Percentiles rank a stretch among this genome's conserved stretches.
Evolutionary conservation across 2,888 invertebrate genomes (phyloP).

Genomic region (Plusia festucae): DNA sequence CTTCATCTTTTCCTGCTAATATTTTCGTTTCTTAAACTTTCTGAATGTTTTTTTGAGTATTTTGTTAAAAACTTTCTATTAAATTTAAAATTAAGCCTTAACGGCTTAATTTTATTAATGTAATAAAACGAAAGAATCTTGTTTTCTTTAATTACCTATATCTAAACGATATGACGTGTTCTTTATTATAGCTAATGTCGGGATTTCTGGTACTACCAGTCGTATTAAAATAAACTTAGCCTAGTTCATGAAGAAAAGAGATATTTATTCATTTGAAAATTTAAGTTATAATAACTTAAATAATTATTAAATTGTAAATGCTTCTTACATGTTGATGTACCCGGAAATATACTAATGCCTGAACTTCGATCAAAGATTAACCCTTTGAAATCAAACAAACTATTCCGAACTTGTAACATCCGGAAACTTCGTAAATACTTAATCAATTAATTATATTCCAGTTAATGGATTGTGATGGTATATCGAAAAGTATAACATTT

Average conservation of each 20-base stretch:
- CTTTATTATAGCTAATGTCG: too few relatives aligned
- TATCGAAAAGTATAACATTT: too few relatives aligned
- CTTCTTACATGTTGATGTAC: conserved; percentile 2
- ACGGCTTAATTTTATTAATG: background rate
- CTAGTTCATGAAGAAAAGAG: too few relatives aligned
- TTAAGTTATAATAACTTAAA: too few relatives aligned
- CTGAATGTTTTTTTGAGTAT: conserved; percentile 29
- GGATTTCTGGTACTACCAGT: too few relatives aligned
- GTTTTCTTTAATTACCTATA: too few relatives aligned
- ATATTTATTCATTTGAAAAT: too few relatives aligned
- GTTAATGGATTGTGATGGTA: conserved; percentile 11
- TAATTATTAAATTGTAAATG: background rate
- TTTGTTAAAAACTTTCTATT: conserved; percentile 32
- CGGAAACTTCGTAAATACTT: conserved; percentile 23
- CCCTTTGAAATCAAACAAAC: conserved; percentile 33
- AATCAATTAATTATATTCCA: conserved; percentile 39
- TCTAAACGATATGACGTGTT: too few relatives aligned
- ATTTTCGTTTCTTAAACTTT: conserved; percentile 30
- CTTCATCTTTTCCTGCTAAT: conserved; percentile 41
- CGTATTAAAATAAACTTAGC: too few relatives aligned
- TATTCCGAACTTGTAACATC: conserved; percentile 28
- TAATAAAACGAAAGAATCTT: too few relatives aligned
- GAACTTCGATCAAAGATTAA: conserved; percentile 9
- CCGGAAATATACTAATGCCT: background rate
- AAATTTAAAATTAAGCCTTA: conserved; percentile 22